A percentile compares a stretch with the other conserved stretches of the same genome.
Conservation (phyloP, 2,888 invertebrate genomes). For the Brachynemurus nebulosus region DNA sequence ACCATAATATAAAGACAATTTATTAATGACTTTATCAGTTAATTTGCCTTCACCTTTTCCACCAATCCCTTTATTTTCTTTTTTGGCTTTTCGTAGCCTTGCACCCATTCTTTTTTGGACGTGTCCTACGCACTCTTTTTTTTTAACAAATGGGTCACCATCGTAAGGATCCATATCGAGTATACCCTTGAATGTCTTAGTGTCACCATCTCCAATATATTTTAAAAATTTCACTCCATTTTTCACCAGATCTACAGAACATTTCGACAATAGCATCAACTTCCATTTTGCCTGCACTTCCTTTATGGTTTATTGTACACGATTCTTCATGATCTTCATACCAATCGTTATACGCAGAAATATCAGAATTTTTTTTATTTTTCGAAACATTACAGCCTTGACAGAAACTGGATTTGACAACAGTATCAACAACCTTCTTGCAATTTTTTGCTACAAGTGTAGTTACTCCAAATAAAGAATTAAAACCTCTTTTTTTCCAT, state of each 20-base stretch:
- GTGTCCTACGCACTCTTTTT: conserved; percentile 14
- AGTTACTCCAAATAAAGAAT: conserved; percentile 9
- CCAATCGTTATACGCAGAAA: conserved; percentile 12
- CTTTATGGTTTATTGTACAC: conserved; percentile 16
- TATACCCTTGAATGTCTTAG: conserved; percentile 16
- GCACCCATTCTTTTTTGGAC: conserved; percentile 15
- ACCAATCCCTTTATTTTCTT: conserved; percentile 9
- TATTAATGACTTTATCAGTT: conserved; percentile 21
- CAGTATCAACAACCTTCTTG: conserved; percentile 9
- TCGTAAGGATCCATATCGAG: conserved; percentile 13
- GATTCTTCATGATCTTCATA: conserved; percentile 9
- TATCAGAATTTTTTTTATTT: conserved; percentile 6
- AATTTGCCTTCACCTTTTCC: conserved; percentile 12
- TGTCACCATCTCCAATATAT: conserved; percentile 16
- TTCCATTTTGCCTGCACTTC: conserved; percentile 20
- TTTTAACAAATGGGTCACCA: conserved; percentile 8
- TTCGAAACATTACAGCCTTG: conserved; percentile 7
- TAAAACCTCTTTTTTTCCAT: conserved; percentile 13
- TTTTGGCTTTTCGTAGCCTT: conserved; percentile 7
- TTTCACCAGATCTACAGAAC: conserved; percentile 15
- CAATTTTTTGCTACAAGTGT: conserved; percentile 11
- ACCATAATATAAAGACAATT: conserved; percentile 23
- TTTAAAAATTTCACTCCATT: conserved; percentile 13
- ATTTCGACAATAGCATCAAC: conserved; percentile 16
- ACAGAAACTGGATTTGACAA: conserved; percentile 9